These are phyloP conservation scores for Tauraco hartlaubi DNA, from an alignment of 2,797 vertebrate species.

Conservation along the genomic window DNA sequence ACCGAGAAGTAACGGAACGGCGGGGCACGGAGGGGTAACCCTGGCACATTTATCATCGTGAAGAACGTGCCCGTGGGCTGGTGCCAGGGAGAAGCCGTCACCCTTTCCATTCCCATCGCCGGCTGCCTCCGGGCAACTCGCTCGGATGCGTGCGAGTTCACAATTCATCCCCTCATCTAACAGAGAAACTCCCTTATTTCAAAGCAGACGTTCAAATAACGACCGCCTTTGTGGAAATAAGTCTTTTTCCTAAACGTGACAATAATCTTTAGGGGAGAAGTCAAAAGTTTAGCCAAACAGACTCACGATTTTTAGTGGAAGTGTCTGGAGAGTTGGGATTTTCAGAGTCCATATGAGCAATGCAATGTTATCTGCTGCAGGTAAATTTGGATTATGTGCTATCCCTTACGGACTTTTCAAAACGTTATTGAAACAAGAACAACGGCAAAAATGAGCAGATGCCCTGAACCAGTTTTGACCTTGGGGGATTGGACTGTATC, in stretches of 20 bases:
- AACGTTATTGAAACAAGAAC: neutral
- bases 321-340: neutral
- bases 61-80: neutral
- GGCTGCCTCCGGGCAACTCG: neutral
- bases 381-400: neutral
- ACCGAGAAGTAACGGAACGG: neutral
- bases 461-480: neutral
- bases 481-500: neutral
- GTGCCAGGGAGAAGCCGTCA: neutral
- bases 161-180: neutral
- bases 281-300: neutral
- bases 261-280: neutral
- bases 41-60: fast-evolving
- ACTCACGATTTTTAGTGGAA: neutral
- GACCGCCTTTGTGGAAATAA: neutral
- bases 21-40: neutral
- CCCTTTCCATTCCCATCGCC: neutral
- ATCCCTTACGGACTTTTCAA: neutral
- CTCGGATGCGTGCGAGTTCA: neutral
- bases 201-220: neutral
- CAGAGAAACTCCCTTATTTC: neutral
- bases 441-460: neutral
- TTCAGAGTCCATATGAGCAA: neutral
- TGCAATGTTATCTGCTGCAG: neutral
- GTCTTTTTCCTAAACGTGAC: neutral